These are phyloP conservation scores for Megalopta genalis DNA, from an alignment of 1,140 invertebrate genomes.

Conservation along the genomic window DNA sequence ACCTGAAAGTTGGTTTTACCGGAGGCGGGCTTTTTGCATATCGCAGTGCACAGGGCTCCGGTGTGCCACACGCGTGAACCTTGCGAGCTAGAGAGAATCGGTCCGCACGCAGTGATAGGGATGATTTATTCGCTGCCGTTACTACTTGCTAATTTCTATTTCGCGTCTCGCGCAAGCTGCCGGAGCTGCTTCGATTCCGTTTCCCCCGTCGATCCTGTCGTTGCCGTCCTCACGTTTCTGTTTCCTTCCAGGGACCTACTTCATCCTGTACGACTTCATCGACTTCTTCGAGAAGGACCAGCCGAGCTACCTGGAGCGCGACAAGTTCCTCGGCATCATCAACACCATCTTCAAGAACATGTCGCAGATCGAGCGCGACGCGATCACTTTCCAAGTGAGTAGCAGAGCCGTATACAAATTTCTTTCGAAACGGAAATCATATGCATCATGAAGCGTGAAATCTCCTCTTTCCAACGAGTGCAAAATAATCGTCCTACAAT, in stretches of 20 bases:
- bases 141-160: neutral
- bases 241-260: conserved; percentile 89
- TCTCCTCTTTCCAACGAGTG: too few species aligned
- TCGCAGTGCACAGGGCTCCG: conserved; percentile 11
- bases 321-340: conserved; percentile 92
- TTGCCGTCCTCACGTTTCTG: neutral
- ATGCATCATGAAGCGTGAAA: too few species aligned
- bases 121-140: neutral
- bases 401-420: neutral
- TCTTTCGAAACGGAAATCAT: neutral
- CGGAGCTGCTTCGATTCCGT: neutral
- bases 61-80: conserved; percentile 28
- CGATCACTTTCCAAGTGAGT: conserved; percentile 93
- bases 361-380: conserved; percentile 89
- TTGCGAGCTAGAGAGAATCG: neutral
- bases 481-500: too few species aligned
- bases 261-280: conserved; percentile 94
- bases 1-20: conserved; percentile 27
- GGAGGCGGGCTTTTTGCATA: conserved; percentile 33
- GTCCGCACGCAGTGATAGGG: neutral
- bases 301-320: conserved; percentile 87
- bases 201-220: too few species aligned
- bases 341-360: conserved; percentile 94
- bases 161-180: too few species aligned
- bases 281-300: conserved; percentile 93